phyloP scores from a whole-genome alignment of 1,140 invertebrate species.

The Dryas iulia region DNA sequence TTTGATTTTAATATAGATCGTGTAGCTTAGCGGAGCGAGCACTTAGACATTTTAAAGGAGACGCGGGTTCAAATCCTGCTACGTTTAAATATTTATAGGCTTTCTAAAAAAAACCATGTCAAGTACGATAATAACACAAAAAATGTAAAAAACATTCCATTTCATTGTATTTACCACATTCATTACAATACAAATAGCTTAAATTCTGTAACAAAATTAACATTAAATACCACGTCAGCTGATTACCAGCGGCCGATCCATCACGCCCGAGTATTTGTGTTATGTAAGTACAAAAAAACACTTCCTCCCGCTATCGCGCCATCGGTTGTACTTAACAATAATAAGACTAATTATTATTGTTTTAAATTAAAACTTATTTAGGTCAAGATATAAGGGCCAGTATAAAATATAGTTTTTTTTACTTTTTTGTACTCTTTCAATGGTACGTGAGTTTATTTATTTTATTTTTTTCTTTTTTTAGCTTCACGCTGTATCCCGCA shows the following conservation, averaged over 20 bases:
- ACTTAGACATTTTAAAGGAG: too few relatives aligned
- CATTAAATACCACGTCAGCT: constrained; percentile 27
- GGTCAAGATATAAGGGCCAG: neutral
- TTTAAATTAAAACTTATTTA: neutral
- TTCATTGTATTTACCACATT: neutral
- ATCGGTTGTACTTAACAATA: constrained; percentile 12
- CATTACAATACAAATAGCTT: constrained; percentile 5
- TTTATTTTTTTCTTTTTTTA: too few relatives aligned
- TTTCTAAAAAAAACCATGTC: too few relatives aligned
- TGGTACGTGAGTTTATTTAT: too few relatives aligned
- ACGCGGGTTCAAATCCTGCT: too few relatives aligned
- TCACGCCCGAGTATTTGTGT: constrained; percentile 59
- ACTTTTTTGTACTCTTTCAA: neutral
- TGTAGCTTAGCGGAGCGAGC: too few relatives aligned
- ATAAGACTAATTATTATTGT: neutral
- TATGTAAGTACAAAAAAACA: constrained; percentile 33
- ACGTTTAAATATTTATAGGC: too few relatives aligned
- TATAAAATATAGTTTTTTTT: neutral
- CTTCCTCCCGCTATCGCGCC: constrained; percentile 38
- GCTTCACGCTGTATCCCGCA: too few relatives aligned
- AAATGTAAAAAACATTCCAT: too few relatives aligned
- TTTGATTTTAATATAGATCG: too few relatives aligned
- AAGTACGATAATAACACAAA: too few relatives aligned
- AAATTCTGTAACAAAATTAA: constrained; percentile 29
- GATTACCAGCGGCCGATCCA: constrained; percentile 46